Percentiles rank a stretch among this genome's conserved stretches.
phyloP scores from a whole-genome alignment of 2,888 invertebrate genomes.

The Eupithecia insigniata region DNA sequence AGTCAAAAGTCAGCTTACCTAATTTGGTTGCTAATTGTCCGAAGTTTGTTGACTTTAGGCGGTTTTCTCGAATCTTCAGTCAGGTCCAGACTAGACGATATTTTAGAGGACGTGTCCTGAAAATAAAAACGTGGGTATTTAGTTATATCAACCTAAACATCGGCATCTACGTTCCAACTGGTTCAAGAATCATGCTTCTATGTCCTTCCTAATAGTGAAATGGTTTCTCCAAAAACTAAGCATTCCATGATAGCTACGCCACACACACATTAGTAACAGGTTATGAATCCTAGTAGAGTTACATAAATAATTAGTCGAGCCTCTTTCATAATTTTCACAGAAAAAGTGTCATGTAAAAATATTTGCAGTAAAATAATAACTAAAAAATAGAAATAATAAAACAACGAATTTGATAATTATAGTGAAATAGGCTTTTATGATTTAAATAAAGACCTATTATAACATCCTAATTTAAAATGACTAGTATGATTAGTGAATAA shows the following conservation, averaged over 20 bases:
- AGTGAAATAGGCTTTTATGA: neutral
- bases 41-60: constrained; percentile 87
- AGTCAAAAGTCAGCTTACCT: constrained; percentile 75
- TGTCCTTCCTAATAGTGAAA: constrained; percentile 26
- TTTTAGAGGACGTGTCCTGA: constrained; percentile 85
- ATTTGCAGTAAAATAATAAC: neutral
- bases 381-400: too few relatives aligned
- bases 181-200: constrained; percentile 37
- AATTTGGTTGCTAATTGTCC: constrained; percentile 90
- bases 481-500: neutral
- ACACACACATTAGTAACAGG: constrained; percentile 20
- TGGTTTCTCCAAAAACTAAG: constrained; percentile 31
- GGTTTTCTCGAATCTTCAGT: constrained; percentile 83
- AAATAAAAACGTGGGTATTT: constrained; percentile 41
- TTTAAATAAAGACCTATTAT: neutral
- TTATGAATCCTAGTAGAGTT: constrained; percentile 27
- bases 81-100: constrained; percentile 84
- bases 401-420: neutral
- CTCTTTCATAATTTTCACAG: neutral
- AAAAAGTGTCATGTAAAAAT: neutral
- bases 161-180: constrained; percentile 8
- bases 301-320: neutral
- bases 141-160: neutral
- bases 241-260: constrained; percentile 34
- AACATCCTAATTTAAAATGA: constrained; percentile 4